These are phyloP conservation scores for Limnephilus marmoratus DNA, from an alignment of 2,888 invertebrate genomes.

Conservation along the genomic window DNA sequence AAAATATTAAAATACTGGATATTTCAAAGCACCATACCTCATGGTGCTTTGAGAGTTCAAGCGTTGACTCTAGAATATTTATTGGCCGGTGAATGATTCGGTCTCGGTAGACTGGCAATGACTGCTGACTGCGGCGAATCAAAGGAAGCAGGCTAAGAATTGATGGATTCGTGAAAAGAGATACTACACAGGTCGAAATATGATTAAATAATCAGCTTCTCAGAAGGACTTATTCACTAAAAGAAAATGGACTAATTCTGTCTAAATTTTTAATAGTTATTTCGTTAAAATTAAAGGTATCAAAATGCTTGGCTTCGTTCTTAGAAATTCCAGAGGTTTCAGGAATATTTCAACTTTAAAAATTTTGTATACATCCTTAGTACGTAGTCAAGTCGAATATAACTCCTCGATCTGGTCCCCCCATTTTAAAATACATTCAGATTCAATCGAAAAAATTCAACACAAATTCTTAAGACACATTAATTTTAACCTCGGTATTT, in stretches of 20 bases:
- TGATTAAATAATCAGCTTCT: not conserved
- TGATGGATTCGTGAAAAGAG: not conserved
- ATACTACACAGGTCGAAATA: not conserved
- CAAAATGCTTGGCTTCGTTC: no score
- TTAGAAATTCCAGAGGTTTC: no score
- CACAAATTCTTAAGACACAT: no score
- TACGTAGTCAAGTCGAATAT: no score
- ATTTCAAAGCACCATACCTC: not conserved
- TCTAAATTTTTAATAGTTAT: not conserved
- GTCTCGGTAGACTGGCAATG: not conserved
- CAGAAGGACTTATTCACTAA: not conserved
- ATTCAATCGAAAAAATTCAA: no score
- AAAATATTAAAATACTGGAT: not conserved
- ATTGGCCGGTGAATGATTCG: conserved; percentile 36
- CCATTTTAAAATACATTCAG: no score
- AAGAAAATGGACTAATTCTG: not conserved
- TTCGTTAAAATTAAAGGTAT: no score
- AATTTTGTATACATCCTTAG: no score
- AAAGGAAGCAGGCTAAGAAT: not conserved
- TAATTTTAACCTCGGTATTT: no score
- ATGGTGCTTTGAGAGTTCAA: no score
- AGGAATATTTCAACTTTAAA: no score
- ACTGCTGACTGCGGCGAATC: not conserved
- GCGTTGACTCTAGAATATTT: conserved; percentile 11
- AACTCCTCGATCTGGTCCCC: no score